Base-by-base conservation (phyloP, 1,140 invertebrate species). In the Macrobrachium rosenbergii region DNA sequence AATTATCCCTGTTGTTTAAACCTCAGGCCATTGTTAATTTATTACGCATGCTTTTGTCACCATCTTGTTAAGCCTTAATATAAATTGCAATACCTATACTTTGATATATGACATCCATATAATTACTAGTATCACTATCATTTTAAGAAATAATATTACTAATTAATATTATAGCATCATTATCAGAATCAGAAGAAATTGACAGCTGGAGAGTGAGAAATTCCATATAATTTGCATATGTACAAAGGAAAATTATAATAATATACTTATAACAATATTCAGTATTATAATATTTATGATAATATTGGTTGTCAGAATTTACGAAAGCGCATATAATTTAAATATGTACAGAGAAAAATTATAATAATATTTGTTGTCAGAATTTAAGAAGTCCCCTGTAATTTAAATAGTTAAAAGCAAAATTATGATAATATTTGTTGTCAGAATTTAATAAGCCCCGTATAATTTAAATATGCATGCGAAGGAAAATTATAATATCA, bases 241-340 rank as follows among this genome's bases (percentile, higher is more conserved):
- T 17, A 43, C 7, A 45, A 45, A 75, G 43, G 14, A 75, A 45
- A 75, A 75, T 43, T 6, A 43, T 43, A 16, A 43, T 43, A 16
- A 75, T 19, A 75, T 43, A 43, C n/a, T 43, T 45, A 14, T 75
- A 37, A 75, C 37, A 6, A n/a, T 75, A 10, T 45, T 75, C 17
- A 75, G 19, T 45, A 14, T 75, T 6, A 37, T 43, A 75, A 37
- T 75, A 75, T n/a, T 75, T 17, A 78, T 78, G 58, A 52, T 78
- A 43, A 58, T 58, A 7, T 45, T 75, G 6, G 28, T 75, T n/a
- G 58, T 5, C 19, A 43, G 28, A 37, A 2, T 3, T 37, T 37
- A 37, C 28, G 28, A 37, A 37, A 37, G 1, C 28, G 1, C 28
- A 3, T 37, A 37, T 37, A 78, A 78, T 78, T 45, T 17, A 21